Evolutionary conservation across 1,140 invertebrate species (phyloP), one percentile per base, ranked within the genome.

Genomic region (Linepithema humile): DNA sequence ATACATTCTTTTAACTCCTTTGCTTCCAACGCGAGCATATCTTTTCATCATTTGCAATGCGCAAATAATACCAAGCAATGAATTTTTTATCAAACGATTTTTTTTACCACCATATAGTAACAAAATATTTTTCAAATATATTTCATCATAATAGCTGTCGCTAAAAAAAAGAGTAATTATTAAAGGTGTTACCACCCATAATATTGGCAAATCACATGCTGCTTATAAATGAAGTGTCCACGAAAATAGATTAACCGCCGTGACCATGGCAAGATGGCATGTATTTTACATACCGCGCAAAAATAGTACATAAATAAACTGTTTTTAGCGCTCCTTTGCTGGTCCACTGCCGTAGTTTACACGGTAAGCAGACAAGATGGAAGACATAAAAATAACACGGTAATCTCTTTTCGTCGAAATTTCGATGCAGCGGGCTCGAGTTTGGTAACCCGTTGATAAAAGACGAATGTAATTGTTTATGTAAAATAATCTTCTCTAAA

Each of bases 191-290:
- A 40, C 9, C 53, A 38, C 55, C 67, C 40, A 43, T 40, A 70
- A 53, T 35, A 32, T 26, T 60, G 17, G 1, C 38, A 20, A 6
- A 32, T n/a, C n/a, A n/a, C 9, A 3, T 43, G 55, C 55, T 77
- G 59, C 60, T 67, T 69, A 40, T 55, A 69, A 78, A 45, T 5
- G 64, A 45, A 55, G 4, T 15, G 35, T 62, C 62, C 53, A 60
- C 64, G 82, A 89, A 90, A 90, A 90, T 90, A 90, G 88, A 85
- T 82, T 62, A 86, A 67, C 82, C 15, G 55, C 10, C 50, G 75
- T 60, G 82, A 59, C 65, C 88, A 43, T 72, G 57, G 7, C 73
- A 43, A 45, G 55, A 6, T 43, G 50, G 53, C 38, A 40, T 82
- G 62, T 53, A 86, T 64, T 0, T 74, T 74, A 83, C 55, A 65